These are phyloP conservation scores for Dendronephthya gigantea DNA, from an alignment of 64 coral and sea anemone genomes.

Conservation along the genomic window DNA sequence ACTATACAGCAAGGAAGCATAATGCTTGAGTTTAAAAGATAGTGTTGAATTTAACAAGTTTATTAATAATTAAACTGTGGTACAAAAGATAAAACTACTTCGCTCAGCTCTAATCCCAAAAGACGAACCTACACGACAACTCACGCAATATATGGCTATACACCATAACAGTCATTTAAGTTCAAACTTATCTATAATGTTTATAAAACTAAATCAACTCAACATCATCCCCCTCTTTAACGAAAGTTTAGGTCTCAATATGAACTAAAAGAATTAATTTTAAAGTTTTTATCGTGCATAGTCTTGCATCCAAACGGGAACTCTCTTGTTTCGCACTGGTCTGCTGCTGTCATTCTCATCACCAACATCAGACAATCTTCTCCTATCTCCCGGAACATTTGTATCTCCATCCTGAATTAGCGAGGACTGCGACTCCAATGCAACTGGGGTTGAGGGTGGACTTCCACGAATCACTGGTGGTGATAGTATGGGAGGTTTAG, in stretches of 20 bases:
- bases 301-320: neutral
- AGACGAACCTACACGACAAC: no score
- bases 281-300: neutral
- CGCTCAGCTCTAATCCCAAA: no score
- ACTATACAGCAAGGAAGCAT: no score
- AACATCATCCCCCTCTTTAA: neutral
- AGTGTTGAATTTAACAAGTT: no score
- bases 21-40: no score
- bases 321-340: neutral
- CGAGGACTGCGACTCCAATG: neutral
- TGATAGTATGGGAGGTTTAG: neutral
- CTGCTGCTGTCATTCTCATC: neutral
- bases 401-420: neutral
- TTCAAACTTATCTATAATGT: no score
- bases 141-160: no score
- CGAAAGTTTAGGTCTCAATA: neutral
- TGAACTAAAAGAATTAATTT: neutral
- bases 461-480: neutral
- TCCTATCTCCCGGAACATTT: neutral
- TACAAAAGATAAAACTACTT: no score
- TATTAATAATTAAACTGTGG: no score
- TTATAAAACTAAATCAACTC: neutral
- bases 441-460: neutral
- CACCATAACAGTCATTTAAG: no score
- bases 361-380: neutral